phyloP scores from a whole-genome alignment of 2,113 vertebrate species.

The Crotalus tigris region DNA sequence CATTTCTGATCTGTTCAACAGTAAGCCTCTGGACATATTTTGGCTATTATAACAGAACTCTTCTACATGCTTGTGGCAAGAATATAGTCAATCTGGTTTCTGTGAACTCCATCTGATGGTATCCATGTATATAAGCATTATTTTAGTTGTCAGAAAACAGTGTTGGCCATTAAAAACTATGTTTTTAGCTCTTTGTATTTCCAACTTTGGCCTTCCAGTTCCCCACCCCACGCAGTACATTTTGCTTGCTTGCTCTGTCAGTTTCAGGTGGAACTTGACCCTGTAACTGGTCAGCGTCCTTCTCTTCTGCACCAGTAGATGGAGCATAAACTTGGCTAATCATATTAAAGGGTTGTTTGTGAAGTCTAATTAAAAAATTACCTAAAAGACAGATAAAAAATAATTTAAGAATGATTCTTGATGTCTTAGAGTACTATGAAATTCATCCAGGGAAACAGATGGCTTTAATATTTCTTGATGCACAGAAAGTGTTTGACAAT shows the following conservation, averaged over 20 bases:
- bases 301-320: not conserved
- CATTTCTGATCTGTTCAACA: not conserved
- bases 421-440: too few species aligned
- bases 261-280: not conserved
- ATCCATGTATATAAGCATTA: not conserved
- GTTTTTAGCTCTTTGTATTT: not conserved
- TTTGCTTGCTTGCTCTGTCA: not conserved
- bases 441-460: too few species aligned
- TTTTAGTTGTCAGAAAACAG: not conserved
- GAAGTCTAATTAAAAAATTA: not conserved
- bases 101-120: not conserved
- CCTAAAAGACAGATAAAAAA: too few species aligned
- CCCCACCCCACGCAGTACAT: not conserved
- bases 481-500: too few species aligned
- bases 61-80: not conserved
- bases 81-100: not conserved
- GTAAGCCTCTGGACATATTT: not conserved
- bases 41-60: not conserved
- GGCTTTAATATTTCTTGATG: too few species aligned
- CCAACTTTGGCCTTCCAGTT: not conserved
- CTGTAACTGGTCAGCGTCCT: not conserved
- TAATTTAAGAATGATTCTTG: too few species aligned
- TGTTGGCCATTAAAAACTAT: not conserved
- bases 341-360: not conserved
- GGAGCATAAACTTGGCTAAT: not conserved